A percentile compares a stretch with the other conserved stretches of the same genome.
These are phyloP conservation scores for Deilephila porcellus DNA, from an alignment of 2,888 invertebrate genomes.

Conservation along the genomic window DNA sequence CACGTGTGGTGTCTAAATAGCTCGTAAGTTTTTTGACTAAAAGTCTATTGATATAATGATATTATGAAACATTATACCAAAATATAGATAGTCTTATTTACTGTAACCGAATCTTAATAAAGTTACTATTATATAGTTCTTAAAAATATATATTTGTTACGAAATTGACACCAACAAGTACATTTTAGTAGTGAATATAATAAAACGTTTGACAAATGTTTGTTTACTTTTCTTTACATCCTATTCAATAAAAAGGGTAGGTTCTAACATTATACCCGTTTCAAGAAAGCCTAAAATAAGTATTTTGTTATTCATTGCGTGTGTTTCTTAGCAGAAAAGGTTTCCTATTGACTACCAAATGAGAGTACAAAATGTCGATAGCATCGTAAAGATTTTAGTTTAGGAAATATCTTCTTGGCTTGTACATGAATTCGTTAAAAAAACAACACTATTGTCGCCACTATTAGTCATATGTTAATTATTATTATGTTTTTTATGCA, in stretches of 20 bases:
- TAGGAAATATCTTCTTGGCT: background rate
- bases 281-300: slow-evolving; percentile 17
- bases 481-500: too few species aligned
- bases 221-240: background rate
- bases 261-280: slow-evolving; percentile 4
- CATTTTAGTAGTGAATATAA: background rate
- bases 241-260: background rate
- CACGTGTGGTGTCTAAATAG: too few species aligned
- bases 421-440: background rate
- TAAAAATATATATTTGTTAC: too few species aligned
- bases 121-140: too few species aligned
- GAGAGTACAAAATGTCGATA: slow-evolving; percentile 18
- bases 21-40: too few species aligned
- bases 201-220: background rate
- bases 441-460: too few species aligned
- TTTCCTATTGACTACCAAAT: slow-evolving; percentile 22
- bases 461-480: too few species aligned
- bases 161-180: too few species aligned
- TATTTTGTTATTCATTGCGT: slow-evolving; percentile 17
- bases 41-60: background rate
- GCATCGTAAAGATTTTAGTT: slow-evolving; percentile 20
- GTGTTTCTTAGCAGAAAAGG: slow-evolving; percentile 14
- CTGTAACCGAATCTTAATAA: too few species aligned
- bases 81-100: too few species aligned
- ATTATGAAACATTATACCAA: background rate